Percentiles rank a stretch among this genome's conserved stretches.
These are phyloP conservation scores for Cariama cristata DNA, from an alignment of 2,113 vertebrate species.

Conservation along the genomic window DNA sequence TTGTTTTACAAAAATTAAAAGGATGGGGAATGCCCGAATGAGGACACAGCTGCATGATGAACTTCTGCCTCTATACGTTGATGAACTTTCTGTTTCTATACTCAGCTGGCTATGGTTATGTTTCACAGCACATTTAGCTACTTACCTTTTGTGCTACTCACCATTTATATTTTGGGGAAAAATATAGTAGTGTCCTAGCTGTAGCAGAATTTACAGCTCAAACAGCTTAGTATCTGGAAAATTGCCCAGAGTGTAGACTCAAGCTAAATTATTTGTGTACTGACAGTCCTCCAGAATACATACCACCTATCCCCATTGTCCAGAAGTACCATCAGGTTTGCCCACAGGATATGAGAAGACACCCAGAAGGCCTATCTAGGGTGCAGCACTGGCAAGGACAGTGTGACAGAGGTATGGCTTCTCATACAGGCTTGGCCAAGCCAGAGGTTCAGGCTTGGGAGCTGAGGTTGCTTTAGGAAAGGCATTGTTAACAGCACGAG, in stretches of 20 bases:
- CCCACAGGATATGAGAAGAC: background rate
- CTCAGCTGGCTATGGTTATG: background rate
- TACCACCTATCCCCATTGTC: rapidly evolving
- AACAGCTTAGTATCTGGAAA: background rate
- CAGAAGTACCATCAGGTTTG: background rate
- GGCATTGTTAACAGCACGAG: background rate
- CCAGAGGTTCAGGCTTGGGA: background rate
- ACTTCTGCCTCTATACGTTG: background rate
- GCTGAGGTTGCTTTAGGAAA: background rate
- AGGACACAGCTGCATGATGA: background rate
- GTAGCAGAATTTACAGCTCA: background rate
- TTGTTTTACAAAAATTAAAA: background rate
- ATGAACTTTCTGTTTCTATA: background rate
- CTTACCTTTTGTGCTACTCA: background rate
- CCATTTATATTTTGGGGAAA: background rate
- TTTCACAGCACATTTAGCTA: background rate
- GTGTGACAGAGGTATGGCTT: background rate
- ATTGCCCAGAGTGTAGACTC: background rate
- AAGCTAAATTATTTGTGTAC: background rate
- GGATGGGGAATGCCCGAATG: rapidly evolving
- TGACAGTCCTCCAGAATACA: background rate
- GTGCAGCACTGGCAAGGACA: background rate
- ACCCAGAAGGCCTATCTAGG: background rate
- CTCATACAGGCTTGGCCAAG: background rate
- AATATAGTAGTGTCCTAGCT: background rate